Conservation (phyloP, 2,113 vertebrate genomes). For the Alligator sinensis region DNA sequence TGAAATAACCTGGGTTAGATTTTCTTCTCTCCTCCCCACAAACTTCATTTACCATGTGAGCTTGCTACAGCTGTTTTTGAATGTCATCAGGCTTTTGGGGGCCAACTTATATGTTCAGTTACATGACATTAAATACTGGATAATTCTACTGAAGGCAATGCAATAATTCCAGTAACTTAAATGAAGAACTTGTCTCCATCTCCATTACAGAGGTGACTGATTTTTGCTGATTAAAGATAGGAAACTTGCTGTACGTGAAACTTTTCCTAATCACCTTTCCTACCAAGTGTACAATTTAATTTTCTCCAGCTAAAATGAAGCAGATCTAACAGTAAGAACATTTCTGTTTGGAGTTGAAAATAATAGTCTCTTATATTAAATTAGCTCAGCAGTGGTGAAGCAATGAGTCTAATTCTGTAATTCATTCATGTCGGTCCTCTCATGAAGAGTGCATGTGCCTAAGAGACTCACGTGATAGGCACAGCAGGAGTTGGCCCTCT, state of each 20-base stretch:
- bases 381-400: neutral
- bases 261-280: neutral
- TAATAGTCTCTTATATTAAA: neutral
- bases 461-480: neutral
- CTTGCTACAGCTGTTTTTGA: neutral
- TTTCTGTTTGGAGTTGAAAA: neutral
- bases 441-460: neutral
- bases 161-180: fast-evolving
- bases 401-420: neutral
- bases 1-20: no score
- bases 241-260: neutral
- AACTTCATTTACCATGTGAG: fast-evolving
- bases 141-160: neutral
- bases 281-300: fast-evolving
- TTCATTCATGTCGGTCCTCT: neutral
- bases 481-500: neutral
- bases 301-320: neutral
- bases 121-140: neutral
- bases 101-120: neutral
- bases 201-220: neutral
- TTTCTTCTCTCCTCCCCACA: neutral
- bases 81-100: neutral
- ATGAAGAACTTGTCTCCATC: neutral
- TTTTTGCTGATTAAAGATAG: neutral
- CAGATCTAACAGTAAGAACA: no score